Evolutionary conservation across 1,140 invertebrate genomes (phyloP), one percentile per base, ranked within the genome.

Genomic region (Parapsyche elsis): DNA sequence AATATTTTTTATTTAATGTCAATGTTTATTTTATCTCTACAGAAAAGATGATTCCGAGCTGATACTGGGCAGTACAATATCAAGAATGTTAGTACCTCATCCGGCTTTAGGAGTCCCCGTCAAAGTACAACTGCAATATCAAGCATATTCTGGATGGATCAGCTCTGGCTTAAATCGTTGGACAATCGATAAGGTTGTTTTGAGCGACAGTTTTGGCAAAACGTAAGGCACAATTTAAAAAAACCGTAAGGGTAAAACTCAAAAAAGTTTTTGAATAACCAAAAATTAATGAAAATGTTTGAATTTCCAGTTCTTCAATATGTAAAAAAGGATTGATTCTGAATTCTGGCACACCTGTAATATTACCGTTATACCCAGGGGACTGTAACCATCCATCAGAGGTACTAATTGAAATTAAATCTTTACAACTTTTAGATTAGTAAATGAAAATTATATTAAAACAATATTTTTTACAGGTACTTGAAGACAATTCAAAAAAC

Each of bases 101-200:
- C 96, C 96, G 2, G 94, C 93, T 5, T 88, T 97, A 38, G 91
- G 92, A 7, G 93, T 94, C 81, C 92, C 94, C 21, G 89, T 90
- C 12, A 91, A 91, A 53, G 90, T 94, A 0, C 91, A 94, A 85
- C 88, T 98, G 5, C 92, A 94, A 71, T 98, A 98, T 88, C 95
- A 93, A 0, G 95, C 95, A 0, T 98, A 97, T 88, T 94, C 93
- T 78, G 96, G 96, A 1, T 98, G 96, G 96, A 91, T 97, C 67
- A 95, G 94, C n/a, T 95, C 94, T 14, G 96, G 95, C 0, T 88
- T 95, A 46, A 91, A 92, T 64, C 89, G 92, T 30, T 94, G 95
- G 92, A 92, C 91, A 81, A 92, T 98, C 67, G 94, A 97, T 85
- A 96, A 96, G 86, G 89, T 98, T 10, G 91, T 93, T 23, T 89